Percentiles rank a stretch among this genome's conserved stretches.
phyloP scores from a whole-genome alignment of 1,140 invertebrate genomes.

The Hylaeus anthracinus region DNA sequence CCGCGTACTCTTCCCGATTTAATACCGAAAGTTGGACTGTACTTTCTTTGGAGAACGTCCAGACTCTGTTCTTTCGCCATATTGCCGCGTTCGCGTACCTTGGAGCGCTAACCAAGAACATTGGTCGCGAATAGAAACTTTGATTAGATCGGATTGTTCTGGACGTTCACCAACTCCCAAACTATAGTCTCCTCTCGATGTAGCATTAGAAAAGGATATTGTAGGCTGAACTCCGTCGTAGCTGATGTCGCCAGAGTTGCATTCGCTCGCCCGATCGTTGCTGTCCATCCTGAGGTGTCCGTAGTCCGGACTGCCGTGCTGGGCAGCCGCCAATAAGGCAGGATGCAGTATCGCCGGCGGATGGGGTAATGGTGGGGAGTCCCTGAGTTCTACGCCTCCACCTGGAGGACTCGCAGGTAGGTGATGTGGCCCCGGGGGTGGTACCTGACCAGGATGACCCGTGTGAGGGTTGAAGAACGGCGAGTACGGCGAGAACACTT shows the following conservation, averaged over 20 bases:
- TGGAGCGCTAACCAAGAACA: too few relatives aligned
- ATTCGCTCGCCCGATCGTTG: constrained; percentile 91
- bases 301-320: constrained; percentile 90
- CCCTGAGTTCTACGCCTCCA: constrained; percentile 86
- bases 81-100: constrained; percentile 7
- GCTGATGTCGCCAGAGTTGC: constrained; percentile 92
- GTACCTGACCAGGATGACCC: constrained; percentile 78
- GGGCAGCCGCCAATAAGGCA: constrained; percentile 88
- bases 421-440: constrained; percentile 81
- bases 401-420: constrained; percentile 82
- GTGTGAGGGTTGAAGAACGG: constrained; percentile 89
- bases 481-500: constrained; percentile 95
- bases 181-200: background rate
- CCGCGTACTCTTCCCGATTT: constrained; percentile 14
- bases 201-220: constrained; percentile 91
- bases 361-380: constrained; percentile 90
- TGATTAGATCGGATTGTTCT: background rate
- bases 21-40: constrained; percentile 30
- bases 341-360: constrained; percentile 90
- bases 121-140: too few relatives aligned
- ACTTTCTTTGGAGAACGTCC: constrained; percentile 48
- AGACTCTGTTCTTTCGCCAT: constrained; percentile 26
- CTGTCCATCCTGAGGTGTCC: constrained; percentile 88
- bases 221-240: constrained; percentile 95
- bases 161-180: constrained; percentile 36